phyloP scores from a whole-genome alignment of 1,140 invertebrate species.

The Aphidius gifuensis region DNA sequence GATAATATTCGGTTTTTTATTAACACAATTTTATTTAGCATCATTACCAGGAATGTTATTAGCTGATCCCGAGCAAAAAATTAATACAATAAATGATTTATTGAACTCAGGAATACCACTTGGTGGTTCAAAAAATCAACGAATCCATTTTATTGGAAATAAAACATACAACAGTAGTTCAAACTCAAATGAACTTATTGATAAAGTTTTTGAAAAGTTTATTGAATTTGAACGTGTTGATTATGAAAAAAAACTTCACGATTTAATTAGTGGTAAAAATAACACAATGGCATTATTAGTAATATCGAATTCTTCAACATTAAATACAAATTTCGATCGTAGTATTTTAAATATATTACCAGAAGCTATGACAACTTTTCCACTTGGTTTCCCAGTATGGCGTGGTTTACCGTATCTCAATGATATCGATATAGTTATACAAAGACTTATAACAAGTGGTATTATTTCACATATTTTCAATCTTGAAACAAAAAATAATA shows the following conservation, averaged over 20 bases:
- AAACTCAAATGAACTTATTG: too few species aligned
- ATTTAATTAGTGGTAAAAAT: constrained; percentile 32
- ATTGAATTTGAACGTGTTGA: constrained; percentile 29
- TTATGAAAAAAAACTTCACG: constrained; percentile 22
- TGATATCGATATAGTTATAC: constrained; percentile 31
- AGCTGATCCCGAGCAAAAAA: constrained; percentile 27
- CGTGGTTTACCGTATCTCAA: constrained; percentile 36
- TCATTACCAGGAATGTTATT: constrained; percentile 42
- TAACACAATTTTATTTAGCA: constrained; percentile 43
- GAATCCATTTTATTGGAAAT: constrained; percentile 20
- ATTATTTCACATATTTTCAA: constrained; percentile 32
- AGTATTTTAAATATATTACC: constrained; percentile 32
- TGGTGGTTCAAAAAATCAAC: constrained; percentile 27
- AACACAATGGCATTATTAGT: constrained; percentile 33
- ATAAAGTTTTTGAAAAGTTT: constrained; percentile 29
- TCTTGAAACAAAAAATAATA: constrained; percentile 10
- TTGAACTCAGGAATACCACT: constrained; percentile 19
- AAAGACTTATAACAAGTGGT: constrained; percentile 29
- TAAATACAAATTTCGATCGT: constrained; percentile 13
- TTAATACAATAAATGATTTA: constrained; percentile 23
- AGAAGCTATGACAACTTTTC: constrained; percentile 38
- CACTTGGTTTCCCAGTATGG: constrained; percentile 39
- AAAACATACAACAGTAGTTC: too few species aligned
- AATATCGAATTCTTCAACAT: constrained; percentile 36
- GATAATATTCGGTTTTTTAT: constrained; percentile 41